Conservation (phyloP, 2,888 invertebrate genomes). For the Latheticus oryzae region DNA sequence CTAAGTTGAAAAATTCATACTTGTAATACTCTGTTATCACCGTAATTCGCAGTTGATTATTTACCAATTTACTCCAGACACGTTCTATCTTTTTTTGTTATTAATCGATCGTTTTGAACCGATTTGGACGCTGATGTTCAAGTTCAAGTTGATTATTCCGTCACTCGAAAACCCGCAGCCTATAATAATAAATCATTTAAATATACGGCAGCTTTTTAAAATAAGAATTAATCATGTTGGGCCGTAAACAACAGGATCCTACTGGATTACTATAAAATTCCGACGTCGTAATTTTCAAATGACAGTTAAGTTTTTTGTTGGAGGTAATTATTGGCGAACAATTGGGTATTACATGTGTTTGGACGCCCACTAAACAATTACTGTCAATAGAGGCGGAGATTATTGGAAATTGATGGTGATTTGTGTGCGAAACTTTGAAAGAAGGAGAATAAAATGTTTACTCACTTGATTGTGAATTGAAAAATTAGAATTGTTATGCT, state of each 20-base stretch:
- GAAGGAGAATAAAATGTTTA: background rate
- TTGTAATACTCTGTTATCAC: conserved; percentile 6
- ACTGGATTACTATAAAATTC: conserved; percentile 5
- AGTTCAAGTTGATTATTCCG: conserved; percentile 16
- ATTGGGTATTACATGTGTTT: conserved; percentile 12
- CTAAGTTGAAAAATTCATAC: background rate
- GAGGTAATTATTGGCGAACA: conserved; percentile 8
- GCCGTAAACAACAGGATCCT: conserved; percentile 15
- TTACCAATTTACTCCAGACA: conserved; percentile 8
- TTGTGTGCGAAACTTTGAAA: conserved; percentile 1
- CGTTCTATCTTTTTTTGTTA: conserved; percentile 3
- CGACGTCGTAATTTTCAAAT: conserved; percentile 5
- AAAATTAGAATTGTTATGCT: too few species aligned
- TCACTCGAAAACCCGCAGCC: background rate
- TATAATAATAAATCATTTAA: conserved; percentile 18
- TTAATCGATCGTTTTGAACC: conserved; percentile 2
- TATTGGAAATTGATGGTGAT: conserved; percentile 10
- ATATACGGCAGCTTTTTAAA: conserved; percentile 9
- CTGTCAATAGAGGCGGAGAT: conserved; percentile 4
- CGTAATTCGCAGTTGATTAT: conserved; percentile 8
- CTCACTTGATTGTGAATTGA: too few species aligned
- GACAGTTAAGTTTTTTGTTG: conserved; percentile 1
- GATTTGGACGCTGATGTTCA: background rate
- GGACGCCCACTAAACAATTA: conserved; percentile 6
- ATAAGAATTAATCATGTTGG: conserved; percentile 14